Conservation (phyloP, 2,113 vertebrate genomes). For the Carollia perspicillata region DNA sequence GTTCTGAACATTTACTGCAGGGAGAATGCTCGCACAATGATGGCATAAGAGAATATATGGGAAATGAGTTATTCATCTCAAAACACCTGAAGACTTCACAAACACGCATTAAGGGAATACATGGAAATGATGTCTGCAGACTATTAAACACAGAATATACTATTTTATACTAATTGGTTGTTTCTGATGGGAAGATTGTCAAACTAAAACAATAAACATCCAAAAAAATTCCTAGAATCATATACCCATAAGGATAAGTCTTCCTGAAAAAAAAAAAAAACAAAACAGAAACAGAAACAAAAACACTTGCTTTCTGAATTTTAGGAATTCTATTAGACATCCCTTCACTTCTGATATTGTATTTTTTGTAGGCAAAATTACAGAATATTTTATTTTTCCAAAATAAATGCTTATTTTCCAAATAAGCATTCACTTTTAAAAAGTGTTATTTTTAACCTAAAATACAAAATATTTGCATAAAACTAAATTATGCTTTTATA, state of each 20-base stretch:
- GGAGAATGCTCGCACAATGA: background rate
- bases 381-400: background rate
- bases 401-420: background rate
- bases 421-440: background rate
- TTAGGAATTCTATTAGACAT: background rate
- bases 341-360: background rate
- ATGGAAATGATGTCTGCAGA: background rate
- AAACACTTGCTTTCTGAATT: background rate
- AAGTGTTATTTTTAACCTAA: background rate
- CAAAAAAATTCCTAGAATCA: background rate
- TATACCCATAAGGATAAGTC: background rate
- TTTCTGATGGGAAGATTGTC: background rate
- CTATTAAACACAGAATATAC: background rate
- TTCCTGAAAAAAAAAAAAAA: slow-evolving; percentile 49
- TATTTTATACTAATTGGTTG: background rate
- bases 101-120: background rate
- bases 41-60: background rate
- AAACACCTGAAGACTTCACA: background rate
- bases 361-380: background rate
- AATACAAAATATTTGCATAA: background rate
- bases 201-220: background rate
- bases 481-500: slow-evolving; percentile 11
- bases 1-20: background rate
- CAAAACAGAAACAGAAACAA: background rate
- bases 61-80: background rate